phyloP scores from a whole-genome alignment of 2,113 vertebrate species.

The Trematomus loennbergii region DNA sequence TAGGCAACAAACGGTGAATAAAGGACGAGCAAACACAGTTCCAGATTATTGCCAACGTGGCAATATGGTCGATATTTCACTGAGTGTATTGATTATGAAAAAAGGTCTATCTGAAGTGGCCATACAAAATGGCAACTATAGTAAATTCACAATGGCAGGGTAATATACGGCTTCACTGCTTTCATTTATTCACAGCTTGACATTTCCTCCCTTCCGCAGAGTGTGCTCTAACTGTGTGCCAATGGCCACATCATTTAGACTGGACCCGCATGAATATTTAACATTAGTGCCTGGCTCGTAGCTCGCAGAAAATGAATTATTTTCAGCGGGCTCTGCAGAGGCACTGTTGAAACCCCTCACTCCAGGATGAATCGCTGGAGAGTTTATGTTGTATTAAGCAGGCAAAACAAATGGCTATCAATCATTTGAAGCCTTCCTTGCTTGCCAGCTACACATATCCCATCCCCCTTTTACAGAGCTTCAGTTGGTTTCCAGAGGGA shows the following conservation, averaged over 20 bases:
- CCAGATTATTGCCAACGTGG: slow-evolving; percentile 60
- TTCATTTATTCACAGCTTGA: slow-evolving; percentile 84
- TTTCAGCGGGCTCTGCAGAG: slow-evolving; percentile 77
- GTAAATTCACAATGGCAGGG: slow-evolving; percentile 79
- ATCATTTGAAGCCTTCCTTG: slow-evolving; percentile 82
- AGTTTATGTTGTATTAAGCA: slow-evolving; percentile 84
- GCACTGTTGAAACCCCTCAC: slow-evolving; percentile 79
- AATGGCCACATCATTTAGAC: slow-evolving; percentile 84
- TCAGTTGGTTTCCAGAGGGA: slow-evolving; percentile 55
- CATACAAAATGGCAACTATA: slow-evolving; percentile 77
- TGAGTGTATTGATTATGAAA: slow-evolving; percentile 77
- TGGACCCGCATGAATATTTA: slow-evolving; percentile 83
- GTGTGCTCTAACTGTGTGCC: slow-evolving; percentile 78
- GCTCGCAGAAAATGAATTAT: slow-evolving; percentile 82
- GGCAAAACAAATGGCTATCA: slow-evolving; percentile 87
- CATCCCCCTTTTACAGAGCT: slow-evolving; percentile 43
- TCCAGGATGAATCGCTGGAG: slow-evolving; percentile 79
- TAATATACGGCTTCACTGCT: slow-evolving; percentile 79
- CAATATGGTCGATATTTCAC: slow-evolving; percentile 71
- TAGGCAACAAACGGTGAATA: slow-evolving; percentile 63
- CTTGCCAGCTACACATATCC: slow-evolving; percentile 70
- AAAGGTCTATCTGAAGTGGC: slow-evolving; percentile 76
- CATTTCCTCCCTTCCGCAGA: slow-evolving; percentile 79
- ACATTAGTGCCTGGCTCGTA: slow-evolving; percentile 76
- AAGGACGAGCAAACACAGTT: slow-evolving; percentile 61